Percentiles rank a stretch among this genome's conserved stretches.
Conservation (phyloP, 2,888 invertebrate species). For the Carterocephalus palaemon region DNA sequence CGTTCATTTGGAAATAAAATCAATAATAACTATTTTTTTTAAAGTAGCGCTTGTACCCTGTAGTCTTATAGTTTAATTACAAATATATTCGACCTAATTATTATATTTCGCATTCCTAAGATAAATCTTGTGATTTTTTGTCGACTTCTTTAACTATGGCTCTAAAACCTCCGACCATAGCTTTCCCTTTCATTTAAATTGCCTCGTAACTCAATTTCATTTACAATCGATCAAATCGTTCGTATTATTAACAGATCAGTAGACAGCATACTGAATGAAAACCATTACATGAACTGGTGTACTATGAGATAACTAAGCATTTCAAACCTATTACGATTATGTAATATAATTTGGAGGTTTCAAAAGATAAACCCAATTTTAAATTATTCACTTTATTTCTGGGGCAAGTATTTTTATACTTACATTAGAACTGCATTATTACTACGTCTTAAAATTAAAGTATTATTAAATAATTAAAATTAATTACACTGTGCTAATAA, state of each 20-base stretch:
- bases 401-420: conserved; percentile 24
- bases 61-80: no score
- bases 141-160: conserved; percentile 2
- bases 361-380: conserved; percentile 5
- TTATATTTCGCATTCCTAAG: no score
- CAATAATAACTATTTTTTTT: no score
- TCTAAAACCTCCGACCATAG: conserved; percentile 45
- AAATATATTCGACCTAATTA: no score
- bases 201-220: conserved; percentile 31
- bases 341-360: conserved; percentile 8
- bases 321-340: conserved; percentile 7
- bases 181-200: conserved; percentile 62
- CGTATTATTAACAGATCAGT: conserved; percentile 11
- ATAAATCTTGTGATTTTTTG: neutral
- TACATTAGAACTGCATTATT: conserved; percentile 15
- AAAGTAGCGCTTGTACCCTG: no score
- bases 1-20: neutral
- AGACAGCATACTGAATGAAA: conserved; percentile 1
- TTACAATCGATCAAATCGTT: conserved; percentile 12
- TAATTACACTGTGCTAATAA: conserved; percentile 25
- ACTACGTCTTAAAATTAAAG: conserved; percentile 1
- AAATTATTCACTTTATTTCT: conserved; percentile 20
- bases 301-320: neutral
- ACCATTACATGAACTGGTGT: conserved; percentile 14
- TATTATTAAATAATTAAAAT: conserved; percentile 25